phyloP scores from a whole-genome alignment of 2,797 vertebrate genomes.

The Gymnoscopelus braueri region DNA sequence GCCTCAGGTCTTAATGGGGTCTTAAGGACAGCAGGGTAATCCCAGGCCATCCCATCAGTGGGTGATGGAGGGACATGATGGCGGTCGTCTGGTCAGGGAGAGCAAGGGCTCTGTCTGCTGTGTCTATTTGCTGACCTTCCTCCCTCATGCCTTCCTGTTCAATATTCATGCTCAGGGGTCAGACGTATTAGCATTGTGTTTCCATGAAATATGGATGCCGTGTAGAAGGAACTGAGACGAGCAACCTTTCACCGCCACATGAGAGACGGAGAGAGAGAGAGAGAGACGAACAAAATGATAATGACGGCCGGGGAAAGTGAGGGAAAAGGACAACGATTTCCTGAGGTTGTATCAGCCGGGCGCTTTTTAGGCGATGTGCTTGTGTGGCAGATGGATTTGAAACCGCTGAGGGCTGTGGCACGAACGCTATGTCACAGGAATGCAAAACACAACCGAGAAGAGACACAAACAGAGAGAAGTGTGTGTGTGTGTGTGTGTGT shows the following conservation, averaged over 20 bases:
- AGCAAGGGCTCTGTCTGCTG: neutral
- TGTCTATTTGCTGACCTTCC: slow-evolving; percentile 55
- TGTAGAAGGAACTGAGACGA: slow-evolving; percentile 37
- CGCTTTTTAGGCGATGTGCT: slow-evolving; percentile 14
- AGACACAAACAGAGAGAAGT: slow-evolving; percentile 10
- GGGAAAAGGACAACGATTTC: slow-evolving; percentile 26
- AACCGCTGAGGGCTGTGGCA: slow-evolving; percentile 19
- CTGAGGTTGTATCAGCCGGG: slow-evolving; percentile 21
- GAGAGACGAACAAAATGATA: slow-evolving; percentile 32
- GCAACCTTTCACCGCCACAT: slow-evolving; percentile 56
- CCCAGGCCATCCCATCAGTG: neutral
- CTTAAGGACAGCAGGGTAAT: no score
- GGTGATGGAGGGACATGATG: slow-evolving; percentile 21
- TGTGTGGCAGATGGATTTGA: slow-evolving; percentile 47
- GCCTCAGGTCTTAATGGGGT: no score
- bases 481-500: neutral
- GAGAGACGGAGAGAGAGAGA: slow-evolving; percentile 25
- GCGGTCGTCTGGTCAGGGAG: slow-evolving; percentile 31
- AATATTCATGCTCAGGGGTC: slow-evolving; percentile 60
- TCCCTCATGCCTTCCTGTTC: slow-evolving; percentile 47
- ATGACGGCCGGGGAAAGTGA: slow-evolving; percentile 14
- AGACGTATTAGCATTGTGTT: slow-evolving; percentile 53
- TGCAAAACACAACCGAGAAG: slow-evolving; percentile 24
- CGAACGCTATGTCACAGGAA: slow-evolving; percentile 39
- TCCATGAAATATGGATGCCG: slow-evolving; percentile 69